These are phyloP conservation scores for Suricata suricatta DNA, from an alignment of 2,113 vertebrate species.

Conservation along the genomic window DNA sequence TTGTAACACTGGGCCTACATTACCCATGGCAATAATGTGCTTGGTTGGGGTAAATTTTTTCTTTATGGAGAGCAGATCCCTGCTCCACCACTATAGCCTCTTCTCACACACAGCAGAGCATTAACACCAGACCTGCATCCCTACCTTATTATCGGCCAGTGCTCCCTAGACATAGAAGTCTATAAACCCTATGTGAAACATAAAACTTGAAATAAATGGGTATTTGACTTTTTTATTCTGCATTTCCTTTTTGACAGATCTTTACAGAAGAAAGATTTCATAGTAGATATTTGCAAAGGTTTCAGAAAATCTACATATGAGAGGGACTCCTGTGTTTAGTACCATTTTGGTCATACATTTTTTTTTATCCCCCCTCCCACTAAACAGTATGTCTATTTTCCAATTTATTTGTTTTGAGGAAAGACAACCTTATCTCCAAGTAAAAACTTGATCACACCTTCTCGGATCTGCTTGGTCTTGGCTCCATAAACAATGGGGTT, in stretches of 20 bases:
- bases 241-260: neutral
- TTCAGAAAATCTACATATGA: neutral
- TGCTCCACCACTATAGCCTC: neutral
- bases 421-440: conserved; percentile 39
- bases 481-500: conserved; percentile 77
- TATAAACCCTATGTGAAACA: neutral
- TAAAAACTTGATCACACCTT: conserved; percentile 61
- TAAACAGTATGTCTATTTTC: neutral
- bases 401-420: neutral
- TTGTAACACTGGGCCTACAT: neutral
- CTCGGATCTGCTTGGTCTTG: conserved; percentile 76
- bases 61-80: neutral
- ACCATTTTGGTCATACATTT: neutral
- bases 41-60: neutral
- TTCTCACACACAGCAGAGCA: neutral
- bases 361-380: accelerated
- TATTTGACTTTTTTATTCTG: neutral
- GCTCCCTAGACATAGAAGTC: neutral
- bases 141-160: neutral
- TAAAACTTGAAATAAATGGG: neutral
- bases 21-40: neutral
- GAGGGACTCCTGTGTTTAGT: neutral
- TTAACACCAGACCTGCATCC: neutral
- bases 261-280: neutral
- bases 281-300: neutral